Evolutionary conservation across 2,113 vertebrate genomes (phyloP).

Genomic region (Spilogale gracilis): DNA sequence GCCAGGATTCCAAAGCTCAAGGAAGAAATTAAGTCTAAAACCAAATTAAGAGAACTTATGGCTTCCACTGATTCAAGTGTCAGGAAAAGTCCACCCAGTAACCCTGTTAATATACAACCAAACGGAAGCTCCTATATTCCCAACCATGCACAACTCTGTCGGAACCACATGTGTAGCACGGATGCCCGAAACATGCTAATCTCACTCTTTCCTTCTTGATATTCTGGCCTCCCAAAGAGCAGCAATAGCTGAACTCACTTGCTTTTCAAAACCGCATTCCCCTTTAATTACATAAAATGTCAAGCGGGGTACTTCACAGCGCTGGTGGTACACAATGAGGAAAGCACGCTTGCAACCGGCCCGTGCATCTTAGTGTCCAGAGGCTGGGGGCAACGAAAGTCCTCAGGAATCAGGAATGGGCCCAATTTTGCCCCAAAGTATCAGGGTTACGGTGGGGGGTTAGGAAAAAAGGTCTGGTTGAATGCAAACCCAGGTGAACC

Average conservation of each 20-base stretch:
- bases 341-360: neutral
- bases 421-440: constrained; percentile 70
- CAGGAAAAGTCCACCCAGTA: neutral
- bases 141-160: neutral
- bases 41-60: constrained; percentile 50
- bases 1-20: neutral
- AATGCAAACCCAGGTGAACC: constrained; percentile 79
- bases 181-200: neutral
- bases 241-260: neutral
- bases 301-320: neutral
- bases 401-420: constrained; percentile 62
- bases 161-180: neutral
- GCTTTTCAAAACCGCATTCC: neutral
- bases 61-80: constrained; percentile 52
- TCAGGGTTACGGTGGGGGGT: constrained; percentile 56
- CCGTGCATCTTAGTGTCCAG: neutral
- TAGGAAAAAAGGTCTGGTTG: constrained; percentile 57
- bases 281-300: neutral
- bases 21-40: constrained; percentile 44
- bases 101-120: neutral
- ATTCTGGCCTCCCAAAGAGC: neutral
- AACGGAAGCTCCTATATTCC: neutral
- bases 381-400: constrained; percentile 8
- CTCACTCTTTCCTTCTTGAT: neutral
- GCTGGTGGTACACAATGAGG: no score